Percentiles rank a stretch among this genome's conserved stretches.
Conservation (phyloP, 2,888 invertebrate genomes). For the Synanthedon myopaeformis region DNA sequence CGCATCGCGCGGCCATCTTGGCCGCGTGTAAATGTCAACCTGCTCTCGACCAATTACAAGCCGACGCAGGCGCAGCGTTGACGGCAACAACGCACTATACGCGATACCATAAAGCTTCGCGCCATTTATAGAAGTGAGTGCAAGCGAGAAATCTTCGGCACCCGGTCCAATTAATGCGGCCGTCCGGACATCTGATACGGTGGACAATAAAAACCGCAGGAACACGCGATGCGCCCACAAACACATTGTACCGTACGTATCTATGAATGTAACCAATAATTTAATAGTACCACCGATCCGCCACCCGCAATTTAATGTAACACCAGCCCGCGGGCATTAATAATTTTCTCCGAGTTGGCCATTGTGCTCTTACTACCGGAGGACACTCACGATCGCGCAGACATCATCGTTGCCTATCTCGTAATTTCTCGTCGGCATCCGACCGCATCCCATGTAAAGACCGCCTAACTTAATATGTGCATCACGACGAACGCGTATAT, state of each 20-base stretch:
- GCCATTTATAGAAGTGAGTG: constrained; percentile 58
- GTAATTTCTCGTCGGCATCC: constrained; percentile 42
- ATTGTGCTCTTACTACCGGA: constrained; percentile 36
- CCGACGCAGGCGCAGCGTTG: constrained; percentile 51
- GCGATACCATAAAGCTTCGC: constrained; percentile 61
- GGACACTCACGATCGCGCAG: constrained; percentile 52
- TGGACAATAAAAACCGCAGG: constrained; percentile 1
- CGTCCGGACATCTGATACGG: constrained; percentile 39
- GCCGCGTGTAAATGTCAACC: constrained; percentile 61
- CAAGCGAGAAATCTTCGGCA: constrained; percentile 36
- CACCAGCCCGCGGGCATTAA: constrained; percentile 39
- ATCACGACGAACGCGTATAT: constrained; percentile 64
- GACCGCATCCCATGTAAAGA: constrained; percentile 55
- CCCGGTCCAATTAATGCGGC: constrained; percentile 60
- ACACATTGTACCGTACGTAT: neutral
- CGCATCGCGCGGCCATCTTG: constrained; percentile 60
- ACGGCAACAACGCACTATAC: constrained; percentile 55
- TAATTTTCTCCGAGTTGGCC: constrained; percentile 34
- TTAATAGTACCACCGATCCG: constrained; percentile 28
- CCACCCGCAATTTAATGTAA: constrained; percentile 50
- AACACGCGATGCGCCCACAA: neutral
- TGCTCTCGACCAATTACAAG: constrained; percentile 65
- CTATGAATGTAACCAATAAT: constrained; percentile 29
- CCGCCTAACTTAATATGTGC: constrained; percentile 67
- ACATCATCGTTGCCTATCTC: constrained; percentile 51